Evolutionary conservation across 2,797 vertebrate genomes (phyloP).

Genomic region (Macropodus opercularis): DNA sequence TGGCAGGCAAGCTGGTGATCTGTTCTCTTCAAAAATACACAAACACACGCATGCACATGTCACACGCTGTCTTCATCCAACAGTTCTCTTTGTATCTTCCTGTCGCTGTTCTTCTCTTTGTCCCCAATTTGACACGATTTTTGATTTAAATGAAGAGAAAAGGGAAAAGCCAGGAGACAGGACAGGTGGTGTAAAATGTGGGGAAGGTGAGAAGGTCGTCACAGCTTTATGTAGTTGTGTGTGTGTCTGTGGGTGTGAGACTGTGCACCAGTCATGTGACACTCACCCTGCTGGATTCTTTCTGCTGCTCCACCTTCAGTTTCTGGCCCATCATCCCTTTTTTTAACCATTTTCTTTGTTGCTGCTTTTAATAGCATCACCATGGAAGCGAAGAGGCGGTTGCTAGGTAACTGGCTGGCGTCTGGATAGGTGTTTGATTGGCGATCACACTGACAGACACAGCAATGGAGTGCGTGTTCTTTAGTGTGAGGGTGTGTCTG

Average conservation of each 20-base stretch:
- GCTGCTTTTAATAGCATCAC: conserved; percentile 82
- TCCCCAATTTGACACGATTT: conserved; percentile 9
- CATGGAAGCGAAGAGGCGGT: conserved; percentile 77
- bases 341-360: conserved; percentile 56
- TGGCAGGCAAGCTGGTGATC: conserved; percentile 42
- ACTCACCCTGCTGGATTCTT: conserved; percentile 18
- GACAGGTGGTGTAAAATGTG: conserved; percentile 7
- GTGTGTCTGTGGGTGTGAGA: neutral
- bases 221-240: conserved; percentile 4
- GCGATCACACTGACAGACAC: conserved; percentile 63
- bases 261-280: conserved; percentile 13
- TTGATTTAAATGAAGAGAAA: conserved; percentile 5
- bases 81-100: neutral
- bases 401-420: conserved; percentile 85
- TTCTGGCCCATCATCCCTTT: conserved; percentile 57
- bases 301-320: conserved; percentile 49
- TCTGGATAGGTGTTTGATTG: conserved; percentile 77
- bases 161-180: neutral
- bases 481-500: conserved; percentile 2
- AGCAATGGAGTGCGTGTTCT: conserved; percentile 33
- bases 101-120: neutral
- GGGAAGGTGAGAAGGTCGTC: conserved; percentile 12
- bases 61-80: neutral
- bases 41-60: conserved; percentile 13
- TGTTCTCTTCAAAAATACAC: conserved; percentile 16